phyloP scores from a whole-genome alignment of 2,888 invertebrate species.

The Diachrysia chrysitis region DNA sequence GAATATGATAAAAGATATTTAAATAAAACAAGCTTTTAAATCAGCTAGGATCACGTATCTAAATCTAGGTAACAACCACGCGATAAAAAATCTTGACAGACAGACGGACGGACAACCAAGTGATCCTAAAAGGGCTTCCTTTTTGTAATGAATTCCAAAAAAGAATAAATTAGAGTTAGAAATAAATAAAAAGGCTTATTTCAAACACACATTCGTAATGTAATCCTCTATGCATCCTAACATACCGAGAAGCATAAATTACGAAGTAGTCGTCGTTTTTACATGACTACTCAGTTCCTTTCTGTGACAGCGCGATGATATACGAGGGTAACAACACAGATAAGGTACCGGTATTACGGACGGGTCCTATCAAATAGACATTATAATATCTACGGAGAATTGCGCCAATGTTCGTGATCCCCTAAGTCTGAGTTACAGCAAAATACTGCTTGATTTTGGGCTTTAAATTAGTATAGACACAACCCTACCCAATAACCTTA shows the following conservation, averaged over 20 bases:
- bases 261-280: constrained; percentile 31
- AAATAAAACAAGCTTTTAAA: too few relatives aligned
- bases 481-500: not conserved
- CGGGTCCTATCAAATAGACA: constrained; percentile 51
- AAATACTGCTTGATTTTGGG: not conserved
- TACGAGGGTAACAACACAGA: constrained; percentile 41
- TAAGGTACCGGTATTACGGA: constrained; percentile 31
- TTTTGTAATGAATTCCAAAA: too few relatives aligned
- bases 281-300: constrained; percentile 24
- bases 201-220: not conserved
- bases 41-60: too few relatives aligned
- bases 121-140: too few relatives aligned
- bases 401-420: constrained; percentile 18
- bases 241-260: constrained; percentile 28
- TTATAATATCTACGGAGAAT: constrained; percentile 47
- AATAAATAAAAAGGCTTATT: too few relatives aligned
- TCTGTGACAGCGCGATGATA: constrained; percentile 48
- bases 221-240: not conserved
- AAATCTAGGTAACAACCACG: too few relatives aligned
- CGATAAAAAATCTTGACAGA: too few relatives aligned
- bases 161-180: too few relatives aligned
- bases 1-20: too few relatives aligned
- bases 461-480: not conserved
- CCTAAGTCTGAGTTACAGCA: constrained; percentile 5
- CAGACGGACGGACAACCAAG: too few relatives aligned